phyloP scores from a whole-genome alignment of 2,113 vertebrate species.

The Cyphomyrus discorhynchus region DNA sequence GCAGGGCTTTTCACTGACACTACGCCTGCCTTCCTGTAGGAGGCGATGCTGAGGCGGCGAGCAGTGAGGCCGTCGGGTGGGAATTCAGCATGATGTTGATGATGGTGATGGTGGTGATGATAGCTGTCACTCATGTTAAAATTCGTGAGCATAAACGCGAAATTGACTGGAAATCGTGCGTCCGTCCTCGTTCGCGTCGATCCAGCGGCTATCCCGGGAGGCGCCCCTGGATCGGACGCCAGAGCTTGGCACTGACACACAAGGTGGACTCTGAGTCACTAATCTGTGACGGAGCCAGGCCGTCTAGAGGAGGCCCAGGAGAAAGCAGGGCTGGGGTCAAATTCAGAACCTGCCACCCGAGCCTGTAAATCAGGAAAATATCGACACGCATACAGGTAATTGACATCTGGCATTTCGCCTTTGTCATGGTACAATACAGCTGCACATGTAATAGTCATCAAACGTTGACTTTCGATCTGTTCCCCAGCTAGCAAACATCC shows the following conservation, averaged over 20 bases:
- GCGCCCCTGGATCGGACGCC: not conserved
- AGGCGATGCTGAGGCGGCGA: not conserved
- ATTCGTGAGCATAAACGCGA: not conserved
- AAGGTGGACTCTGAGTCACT: not conserved
- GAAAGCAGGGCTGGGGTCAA: not conserved
- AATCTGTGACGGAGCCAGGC: not conserved
- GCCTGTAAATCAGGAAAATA: not conserved
- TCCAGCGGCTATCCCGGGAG: not conserved
- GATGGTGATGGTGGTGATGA: not conserved
- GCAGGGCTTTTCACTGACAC: not conserved
- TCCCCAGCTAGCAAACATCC: not conserved
- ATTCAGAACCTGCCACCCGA: not conserved
- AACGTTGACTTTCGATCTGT: not conserved
- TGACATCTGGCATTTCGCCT: not conserved
- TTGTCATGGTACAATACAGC: not conserved
- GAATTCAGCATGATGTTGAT: not conserved
- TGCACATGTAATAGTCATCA: not conserved
- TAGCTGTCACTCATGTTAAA: not conserved
- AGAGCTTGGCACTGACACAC: not conserved
- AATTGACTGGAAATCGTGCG: not conserved
- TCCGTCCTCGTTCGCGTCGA: not conserved
- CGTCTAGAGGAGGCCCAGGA: not conserved
- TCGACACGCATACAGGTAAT: not conserved
- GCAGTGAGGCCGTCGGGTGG: not conserved
- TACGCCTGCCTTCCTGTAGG: not conserved